These are phyloP conservation scores for Lymantria dispar DNA, from an alignment of 2,888 invertebrate species.

Conservation along the genomic window DNA sequence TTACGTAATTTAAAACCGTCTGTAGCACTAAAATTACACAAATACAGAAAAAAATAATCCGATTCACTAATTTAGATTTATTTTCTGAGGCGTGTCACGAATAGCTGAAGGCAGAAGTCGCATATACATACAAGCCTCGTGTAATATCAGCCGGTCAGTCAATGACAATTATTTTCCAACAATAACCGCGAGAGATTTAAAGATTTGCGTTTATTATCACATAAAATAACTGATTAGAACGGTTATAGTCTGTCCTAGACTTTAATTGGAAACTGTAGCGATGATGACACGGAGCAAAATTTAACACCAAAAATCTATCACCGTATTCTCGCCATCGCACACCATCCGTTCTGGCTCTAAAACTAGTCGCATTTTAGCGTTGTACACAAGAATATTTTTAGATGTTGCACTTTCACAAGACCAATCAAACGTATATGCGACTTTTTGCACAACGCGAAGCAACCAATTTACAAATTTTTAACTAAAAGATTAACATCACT, in stretches of 20 bases:
- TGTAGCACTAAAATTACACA: constrained; percentile 79
- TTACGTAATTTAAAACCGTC: constrained; percentile 81
- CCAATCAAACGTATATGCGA: constrained; percentile 67
- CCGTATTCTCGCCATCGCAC: constrained; percentile 83
- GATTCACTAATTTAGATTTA: constrained; percentile 80
- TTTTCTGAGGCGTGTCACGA: constrained; percentile 83
- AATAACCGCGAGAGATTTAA: constrained; percentile 67
- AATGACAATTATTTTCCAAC: constrained; percentile 80
- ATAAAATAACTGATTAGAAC: constrained; percentile 67
- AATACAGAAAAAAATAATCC: constrained; percentile 75
- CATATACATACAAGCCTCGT: constrained; percentile 83
- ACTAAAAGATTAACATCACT: constrained; percentile 85
- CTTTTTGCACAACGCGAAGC: constrained; percentile 69
- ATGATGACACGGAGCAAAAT: constrained; percentile 81
- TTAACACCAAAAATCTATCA: constrained; percentile 83
- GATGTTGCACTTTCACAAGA: constrained; percentile 76
- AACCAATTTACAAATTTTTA: constrained; percentile 80
- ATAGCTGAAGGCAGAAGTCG: constrained; percentile 81
- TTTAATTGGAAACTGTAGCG: constrained; percentile 69
- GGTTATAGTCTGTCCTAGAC: constrained; percentile 62
- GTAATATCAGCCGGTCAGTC: constrained; percentile 83
- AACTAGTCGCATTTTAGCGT: constrained; percentile 81
- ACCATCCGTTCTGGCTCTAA: constrained; percentile 80
- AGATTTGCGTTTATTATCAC: constrained; percentile 64
- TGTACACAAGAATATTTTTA: constrained; percentile 72